Evolutionary conservation across 2,113 vertebrate species (phyloP), one percentile per base, ranked within the genome.

Genomic region (Genyomyrus donnyi): DNA sequence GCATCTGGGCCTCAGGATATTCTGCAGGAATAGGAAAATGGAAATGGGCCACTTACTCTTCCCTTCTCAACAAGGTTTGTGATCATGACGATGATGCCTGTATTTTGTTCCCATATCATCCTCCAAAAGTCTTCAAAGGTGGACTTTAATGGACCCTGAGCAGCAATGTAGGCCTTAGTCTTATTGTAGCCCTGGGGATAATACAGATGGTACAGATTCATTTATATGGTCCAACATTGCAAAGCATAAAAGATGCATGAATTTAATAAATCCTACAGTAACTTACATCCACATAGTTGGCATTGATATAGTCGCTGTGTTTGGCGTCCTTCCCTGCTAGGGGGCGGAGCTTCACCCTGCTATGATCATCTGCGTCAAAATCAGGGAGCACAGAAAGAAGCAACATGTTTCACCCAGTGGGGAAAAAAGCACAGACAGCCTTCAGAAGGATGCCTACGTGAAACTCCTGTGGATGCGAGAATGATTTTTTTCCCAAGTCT

Each of bases 61-160:
- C 99, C 99, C 95, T 99, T 99, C 94, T 99, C 99, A 94, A 99
- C 99, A 70, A 99, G 96, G 94, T 99, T 99, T 7, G 99, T 99
- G 93, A 99, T 99, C 99, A 99, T 99, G 93, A 99, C 93, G 92
- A 99, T 98, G 95, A 99, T 97, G 91, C 97, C 96, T 52, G 97
- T 98, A 92, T 98, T 99, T 93, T 99, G 98, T 93, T 99, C 98
- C 99, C 99, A 99, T 94, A 99, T 96, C 99, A 99, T 99, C 93
- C 98, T 97, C 99, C 99, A 99, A 93, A 99, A 99, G 95, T 99
- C 99, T 95, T 99, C 99, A 93, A 99, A 99, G 1, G 99, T 99
- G 53, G 99, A 98, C 93, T 99, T 99, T 91, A 99, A 96, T 92
- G 99, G 99, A 91, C 99, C 99, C 95, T 99, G 99, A 91, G 99